phyloP scores from a whole-genome alignment of 2,888 invertebrate genomes.

The Ophonus ardosiacus region DNA sequence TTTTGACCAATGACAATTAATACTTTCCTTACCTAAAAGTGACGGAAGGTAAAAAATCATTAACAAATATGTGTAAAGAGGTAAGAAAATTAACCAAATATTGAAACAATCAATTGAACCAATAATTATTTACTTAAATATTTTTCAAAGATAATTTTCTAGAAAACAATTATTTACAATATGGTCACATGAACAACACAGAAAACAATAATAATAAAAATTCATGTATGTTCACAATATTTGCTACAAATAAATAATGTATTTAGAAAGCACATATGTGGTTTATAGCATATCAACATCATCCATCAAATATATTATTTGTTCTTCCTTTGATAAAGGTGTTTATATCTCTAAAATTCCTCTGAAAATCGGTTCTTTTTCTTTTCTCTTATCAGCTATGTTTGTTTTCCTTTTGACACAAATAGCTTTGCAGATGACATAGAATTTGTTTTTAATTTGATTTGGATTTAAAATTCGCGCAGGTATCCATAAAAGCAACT shows the following conservation, averaged over 20 bases:
- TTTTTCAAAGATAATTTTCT: neutral
- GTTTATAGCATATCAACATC: neutral
- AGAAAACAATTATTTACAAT: neutral
- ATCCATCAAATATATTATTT: neutral
- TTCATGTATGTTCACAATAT: neutral
- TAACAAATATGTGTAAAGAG: too few relatives aligned
- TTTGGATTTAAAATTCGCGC: conserved; percentile 22
- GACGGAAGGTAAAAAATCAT: too few relatives aligned
- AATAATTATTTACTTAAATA: too few relatives aligned
- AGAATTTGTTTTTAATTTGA: conserved; percentile 27
- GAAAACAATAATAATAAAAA: neutral
- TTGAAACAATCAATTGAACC: too few relatives aligned
- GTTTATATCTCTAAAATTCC: conserved; percentile 3
- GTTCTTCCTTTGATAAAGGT: neutral
- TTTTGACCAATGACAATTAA: too few relatives aligned
- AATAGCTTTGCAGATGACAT: conserved; percentile 22
- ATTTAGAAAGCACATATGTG: neutral
- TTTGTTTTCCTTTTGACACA: conserved; percentile 15
- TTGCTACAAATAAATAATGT: conserved; percentile 18
- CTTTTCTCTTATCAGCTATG: conserved; percentile 21
- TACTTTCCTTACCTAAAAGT: too few relatives aligned
- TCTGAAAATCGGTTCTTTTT: conserved; percentile 23
- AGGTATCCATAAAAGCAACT: neutral
- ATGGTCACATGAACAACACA: neutral
- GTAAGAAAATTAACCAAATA: too few relatives aligned